These are phyloP conservation scores for Coelopa frigida DNA, from an alignment of 1,140 invertebrate species.

Conservation along the genomic window DNA sequence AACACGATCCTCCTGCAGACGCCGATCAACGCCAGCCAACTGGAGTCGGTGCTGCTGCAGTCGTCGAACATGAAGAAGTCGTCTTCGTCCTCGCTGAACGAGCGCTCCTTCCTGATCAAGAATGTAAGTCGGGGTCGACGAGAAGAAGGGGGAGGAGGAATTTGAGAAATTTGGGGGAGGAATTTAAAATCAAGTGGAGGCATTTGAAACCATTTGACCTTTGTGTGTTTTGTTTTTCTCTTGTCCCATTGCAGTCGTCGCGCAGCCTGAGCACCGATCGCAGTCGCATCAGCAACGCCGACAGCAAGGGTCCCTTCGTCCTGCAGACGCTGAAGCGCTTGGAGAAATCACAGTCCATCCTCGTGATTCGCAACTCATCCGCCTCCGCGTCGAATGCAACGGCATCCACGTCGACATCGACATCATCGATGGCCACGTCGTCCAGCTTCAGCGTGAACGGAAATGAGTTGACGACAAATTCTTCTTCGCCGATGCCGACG, in stretches of 20 bases:
- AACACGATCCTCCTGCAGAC: conserved; percentile 41
- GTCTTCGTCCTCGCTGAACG: conserved; percentile 15
- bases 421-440: conserved; percentile 1
- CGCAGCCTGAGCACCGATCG: conserved; percentile 10
- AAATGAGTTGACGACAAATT: conserved; percentile 1
- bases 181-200: no score
- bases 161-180: no score
- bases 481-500: conserved; percentile 11
- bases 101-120: conserved; percentile 38
- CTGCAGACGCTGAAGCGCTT: conserved; percentile 41
- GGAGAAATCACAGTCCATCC: conserved; percentile 42
- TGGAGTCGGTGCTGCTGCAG: conserved; percentile 33
- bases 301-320: conserved; percentile 40
- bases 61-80: conserved; percentile 15
- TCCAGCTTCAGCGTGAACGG: conserved; percentile 12
- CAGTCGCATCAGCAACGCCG: conserved; percentile 27
- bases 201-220: no score
- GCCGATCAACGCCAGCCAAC: conserved; percentile 42
- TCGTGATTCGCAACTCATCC: conserved; percentile 40
- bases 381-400: conserved; percentile 9
- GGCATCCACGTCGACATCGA: conserved; percentile 9
- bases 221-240: not conserved
- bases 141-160: no score
- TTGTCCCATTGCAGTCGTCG: conserved; percentile 23
- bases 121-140: no score